Evolutionary conservation across 1,140 invertebrate genomes (phyloP).

Genomic region (Meloidogyne hapla): DNA sequence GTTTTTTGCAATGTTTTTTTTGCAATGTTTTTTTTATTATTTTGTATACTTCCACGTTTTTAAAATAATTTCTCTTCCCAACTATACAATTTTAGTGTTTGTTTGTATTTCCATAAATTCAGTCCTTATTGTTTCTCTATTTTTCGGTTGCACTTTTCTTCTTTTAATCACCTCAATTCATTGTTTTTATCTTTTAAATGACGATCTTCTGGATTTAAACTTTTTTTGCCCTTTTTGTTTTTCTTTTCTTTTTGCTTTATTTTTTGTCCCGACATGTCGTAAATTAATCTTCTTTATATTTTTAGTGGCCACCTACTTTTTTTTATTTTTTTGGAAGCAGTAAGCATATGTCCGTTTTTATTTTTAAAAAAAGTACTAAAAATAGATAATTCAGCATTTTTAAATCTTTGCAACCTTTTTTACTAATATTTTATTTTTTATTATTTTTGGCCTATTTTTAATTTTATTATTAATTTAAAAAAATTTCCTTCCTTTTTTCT

Average conservation of each 20-base stretch:
- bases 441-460: not conserved
- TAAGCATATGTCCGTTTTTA: not conserved
- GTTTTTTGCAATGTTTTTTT: not conserved
- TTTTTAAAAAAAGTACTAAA: not conserved
- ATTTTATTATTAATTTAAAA: no score
- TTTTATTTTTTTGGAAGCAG: not conserved
- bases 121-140: no score
- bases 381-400: not conserved
- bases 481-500: not conserved
- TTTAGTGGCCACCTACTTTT: no score
- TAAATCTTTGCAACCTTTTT: not conserved
- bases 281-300: not conserved
- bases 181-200: not conserved
- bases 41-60: no score
- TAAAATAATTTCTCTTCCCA: conserved; percentile 5
- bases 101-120: no score
- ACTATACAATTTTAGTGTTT: not conserved
- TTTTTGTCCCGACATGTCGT: not conserved
- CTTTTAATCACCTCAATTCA: no score
- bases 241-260: not conserved
- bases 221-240: not conserved
- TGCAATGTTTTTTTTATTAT: no score
- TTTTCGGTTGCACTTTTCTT: no score
- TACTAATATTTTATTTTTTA: not conserved
- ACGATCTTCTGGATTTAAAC: not conserved